Evolutionary conservation across 2,797 vertebrate genomes (phyloP), one percentile per base, ranked within the genome.

Genomic region (Bovichtus variegatus): DNA sequence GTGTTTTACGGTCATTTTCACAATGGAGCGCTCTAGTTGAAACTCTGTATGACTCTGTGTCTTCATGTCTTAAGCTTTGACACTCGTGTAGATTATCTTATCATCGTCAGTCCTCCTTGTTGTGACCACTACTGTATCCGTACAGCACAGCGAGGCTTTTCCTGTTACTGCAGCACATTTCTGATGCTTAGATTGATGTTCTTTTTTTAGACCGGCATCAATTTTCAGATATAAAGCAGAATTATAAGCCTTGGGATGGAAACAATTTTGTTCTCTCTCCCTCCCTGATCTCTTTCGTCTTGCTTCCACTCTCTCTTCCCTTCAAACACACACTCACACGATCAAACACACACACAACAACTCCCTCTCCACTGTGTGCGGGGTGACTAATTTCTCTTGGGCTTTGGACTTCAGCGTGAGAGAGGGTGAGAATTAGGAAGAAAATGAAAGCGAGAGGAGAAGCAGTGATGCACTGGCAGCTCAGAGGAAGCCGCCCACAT

Each of bases 361-460:
- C 71, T 85, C 74, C 76, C 71, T 81, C 84, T 72, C 74, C 80
- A 62, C 79, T 69, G 77, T 46, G 70, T 79, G 87, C 73, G 40
- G 82, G 84, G 87, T 90, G 91, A 91, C 92, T 94, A 94, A 95
- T 95, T 95, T 95, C 94, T 95, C 92, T 13, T 87, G 94, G 93
- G 94, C 85, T 92, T 93, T 93, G 87, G 92, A 88, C 87, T 84
- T 90, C 29, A 68, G 85, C 23, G 71, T 86, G 83, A 87, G 86
- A 87, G 88, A 84, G 87, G 80, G 80, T 73, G 83, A 87, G 84
- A 84, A 44, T 68, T 55, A 57, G 77, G 81, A 73, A 90, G 86
- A 90, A 89, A 90, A 91, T 92, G 80, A 92, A 88, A 88, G 78
- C 46, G 65, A 76, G 78, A 79, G 76, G 71, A 84, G 86, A 89